Conservation (phyloP, 1,140 invertebrate species). For the Drosophila bocqueti region DNA sequence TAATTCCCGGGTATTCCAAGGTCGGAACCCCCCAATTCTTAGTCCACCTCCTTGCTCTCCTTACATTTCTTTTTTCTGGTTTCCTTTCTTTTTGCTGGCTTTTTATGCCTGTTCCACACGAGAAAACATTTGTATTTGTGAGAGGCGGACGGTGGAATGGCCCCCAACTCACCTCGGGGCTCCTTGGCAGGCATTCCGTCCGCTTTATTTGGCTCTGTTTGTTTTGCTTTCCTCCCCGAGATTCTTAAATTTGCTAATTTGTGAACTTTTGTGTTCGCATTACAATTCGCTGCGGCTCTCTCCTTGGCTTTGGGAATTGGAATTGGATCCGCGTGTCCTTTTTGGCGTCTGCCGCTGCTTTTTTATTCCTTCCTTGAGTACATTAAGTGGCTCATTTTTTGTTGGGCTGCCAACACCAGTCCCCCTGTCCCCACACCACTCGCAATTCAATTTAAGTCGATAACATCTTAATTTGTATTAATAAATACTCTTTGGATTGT, state of each 20-base stretch:
- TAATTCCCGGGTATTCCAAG: not conserved
- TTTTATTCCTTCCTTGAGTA: conserved; percentile 53
- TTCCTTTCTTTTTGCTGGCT: conserved; percentile 20
- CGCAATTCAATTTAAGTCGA: conserved; percentile 77
- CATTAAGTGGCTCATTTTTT: conserved; percentile 75
- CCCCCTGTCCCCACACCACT: not conserved
- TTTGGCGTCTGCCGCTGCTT: conserved; percentile 13
- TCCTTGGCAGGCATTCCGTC: conserved; percentile 38
- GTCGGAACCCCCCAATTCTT: not conserved
- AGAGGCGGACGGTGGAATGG: conserved; percentile 33
- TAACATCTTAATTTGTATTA: conserved; percentile 81
- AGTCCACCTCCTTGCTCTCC: not conserved
- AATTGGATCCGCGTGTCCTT: conserved; percentile 43
- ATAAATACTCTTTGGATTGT: conserved; percentile 69
- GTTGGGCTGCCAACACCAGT: not conserved
- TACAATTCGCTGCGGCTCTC: conserved; percentile 63
- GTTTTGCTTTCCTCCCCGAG: conserved; percentile 52
- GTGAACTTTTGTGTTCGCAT: conserved; percentile 80
- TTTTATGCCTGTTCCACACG: conserved; percentile 66
- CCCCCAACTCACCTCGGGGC: conserved; percentile 36
- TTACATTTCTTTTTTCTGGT: conserved; percentile 1
- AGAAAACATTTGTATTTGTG: conserved; percentile 75
- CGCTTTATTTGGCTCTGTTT: conserved; percentile 58
- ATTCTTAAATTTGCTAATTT: conserved; percentile 82
- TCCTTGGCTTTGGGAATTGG: conserved; percentile 33